These are phyloP conservation scores for Falcaria lacertinaria DNA, from an alignment of 2,888 invertebrate species.

Conservation along the genomic window DNA sequence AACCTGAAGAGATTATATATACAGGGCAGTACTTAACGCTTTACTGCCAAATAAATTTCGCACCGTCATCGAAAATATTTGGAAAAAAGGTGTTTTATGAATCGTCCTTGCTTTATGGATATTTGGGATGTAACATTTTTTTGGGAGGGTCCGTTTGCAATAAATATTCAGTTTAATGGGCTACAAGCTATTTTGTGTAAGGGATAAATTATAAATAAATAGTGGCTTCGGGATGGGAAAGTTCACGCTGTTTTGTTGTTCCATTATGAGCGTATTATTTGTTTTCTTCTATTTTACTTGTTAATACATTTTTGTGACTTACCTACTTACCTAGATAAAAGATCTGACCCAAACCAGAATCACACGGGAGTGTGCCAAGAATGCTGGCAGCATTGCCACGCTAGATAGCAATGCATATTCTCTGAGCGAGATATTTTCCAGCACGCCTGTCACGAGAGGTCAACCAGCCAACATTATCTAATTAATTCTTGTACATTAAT, in stretches of 20 bases:
- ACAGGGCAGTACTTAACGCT: conserved; percentile 36
- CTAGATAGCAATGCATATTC: no score
- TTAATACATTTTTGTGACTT: no score
- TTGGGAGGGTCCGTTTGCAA: conserved; percentile 7
- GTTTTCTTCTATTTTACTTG: background rate
- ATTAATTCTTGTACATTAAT: no score
- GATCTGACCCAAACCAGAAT: no score
- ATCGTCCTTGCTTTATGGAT: conserved; percentile 18
- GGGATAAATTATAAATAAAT: background rate
- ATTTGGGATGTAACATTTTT: conserved; percentile 18
- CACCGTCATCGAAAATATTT: conserved; percentile 36
- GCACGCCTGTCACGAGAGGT: no score
- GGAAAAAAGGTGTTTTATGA: conserved; percentile 18
- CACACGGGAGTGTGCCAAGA: no score
- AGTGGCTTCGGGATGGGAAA: background rate
- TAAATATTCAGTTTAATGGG: background rate
- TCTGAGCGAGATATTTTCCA: no score
- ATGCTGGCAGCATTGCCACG: no score
- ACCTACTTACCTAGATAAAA: no score
- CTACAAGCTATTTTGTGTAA: background rate
- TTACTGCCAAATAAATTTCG: conserved; percentile 37
- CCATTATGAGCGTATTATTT: background rate
- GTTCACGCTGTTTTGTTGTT: background rate
- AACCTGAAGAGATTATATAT: conserved; percentile 39
- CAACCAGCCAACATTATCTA: no score